A percentile compares a stretch with the other conserved stretches of the same genome.
These are phyloP conservation scores for Procambarus virginalis DNA, from an alignment of 1,140 invertebrate genomes.

Conservation along the genomic window DNA sequence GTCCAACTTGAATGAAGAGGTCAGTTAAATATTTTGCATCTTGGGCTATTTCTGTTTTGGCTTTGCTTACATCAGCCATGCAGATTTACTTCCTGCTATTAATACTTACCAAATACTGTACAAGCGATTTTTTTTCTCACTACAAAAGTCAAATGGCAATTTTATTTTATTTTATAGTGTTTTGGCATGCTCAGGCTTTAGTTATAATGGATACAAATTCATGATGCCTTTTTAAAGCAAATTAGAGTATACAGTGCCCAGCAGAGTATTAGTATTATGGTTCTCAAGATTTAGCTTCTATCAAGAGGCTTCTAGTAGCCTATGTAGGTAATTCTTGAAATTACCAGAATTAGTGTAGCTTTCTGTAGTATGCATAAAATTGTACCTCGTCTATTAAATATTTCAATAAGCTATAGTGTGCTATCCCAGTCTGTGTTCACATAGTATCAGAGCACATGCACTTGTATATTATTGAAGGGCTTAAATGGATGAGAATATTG, in stretches of 20 bases:
- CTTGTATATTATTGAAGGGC: background rate
- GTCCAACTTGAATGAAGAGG: constrained; percentile 94
- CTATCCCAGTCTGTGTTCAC: background rate
- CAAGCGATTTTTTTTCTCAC: constrained; percentile 27
- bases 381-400: background rate
- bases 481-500: background rate
- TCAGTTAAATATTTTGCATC: constrained; percentile 75
- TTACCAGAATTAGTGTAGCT: background rate
- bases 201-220: background rate
- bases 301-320: background rate
- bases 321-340: background rate
- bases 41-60: constrained; percentile 31
- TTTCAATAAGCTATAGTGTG: background rate
- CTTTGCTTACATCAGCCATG: constrained; percentile 52
- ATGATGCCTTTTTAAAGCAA: background rate
- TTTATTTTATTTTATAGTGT: background rate
- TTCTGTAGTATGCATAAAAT: background rate
- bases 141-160: background rate
- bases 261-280: background rate
- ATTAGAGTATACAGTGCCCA: background rate
- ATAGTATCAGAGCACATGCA: background rate
- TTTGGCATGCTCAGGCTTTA: background rate
- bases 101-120: constrained; percentile 6
- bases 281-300: background rate
- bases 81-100: constrained; percentile 44